Base-by-base conservation (phyloP, 2,888 invertebrate species). In the Dasysyrphus tricinctus region DNA sequence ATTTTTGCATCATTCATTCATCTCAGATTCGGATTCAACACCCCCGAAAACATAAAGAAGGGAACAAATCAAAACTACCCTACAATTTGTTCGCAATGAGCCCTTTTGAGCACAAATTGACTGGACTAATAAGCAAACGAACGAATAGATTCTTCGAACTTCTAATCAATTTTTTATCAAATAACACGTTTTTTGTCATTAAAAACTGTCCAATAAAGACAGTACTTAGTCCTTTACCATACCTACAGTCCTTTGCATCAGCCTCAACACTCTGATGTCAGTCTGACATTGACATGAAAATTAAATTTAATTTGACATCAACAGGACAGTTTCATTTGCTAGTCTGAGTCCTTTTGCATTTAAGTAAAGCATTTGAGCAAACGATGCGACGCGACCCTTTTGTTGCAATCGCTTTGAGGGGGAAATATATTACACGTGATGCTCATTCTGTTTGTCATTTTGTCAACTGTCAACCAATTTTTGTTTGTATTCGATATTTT, bases 301-400 rank as follows among this genome's bases (percentile, higher is more conserved):
- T 74, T 74, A 61, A 59, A 78, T 78, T 61, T 78, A 70, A 78
- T 70, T 78, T 78, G 78, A 78, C 78, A 49, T 16, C 44, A 37
- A 47, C 57, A 69, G 34, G 57, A 61, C 74, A 63, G 42, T 42
- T 61, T 61, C 61, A 42, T 42, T 61, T 6, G 32, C 5, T 32
- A 29, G 51, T 24, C 37, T 29, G 47, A 37, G 78, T 57, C 59
- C 57, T 57, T 39, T 63, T 63, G 12, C 61, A 29, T 12, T 73
- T 44, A 32, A 32, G 34, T 51, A 42, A 54, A 63, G 63, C 67
- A 78, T 32, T 54, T 54, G 29, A 29, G 54, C 54, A 29, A 54
- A n/a, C n/a, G n/a, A n/a, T n/a, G n/a, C n/a, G n/a, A n/a, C n/a
- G 57, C 65, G 19, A 59, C 12, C 59, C 19, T 67, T 37, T 14